Evolutionary conservation across 2,888 invertebrate genomes (phyloP), one percentile per base, ranked within the genome.

Genomic region (Metalampra italica): DNA sequence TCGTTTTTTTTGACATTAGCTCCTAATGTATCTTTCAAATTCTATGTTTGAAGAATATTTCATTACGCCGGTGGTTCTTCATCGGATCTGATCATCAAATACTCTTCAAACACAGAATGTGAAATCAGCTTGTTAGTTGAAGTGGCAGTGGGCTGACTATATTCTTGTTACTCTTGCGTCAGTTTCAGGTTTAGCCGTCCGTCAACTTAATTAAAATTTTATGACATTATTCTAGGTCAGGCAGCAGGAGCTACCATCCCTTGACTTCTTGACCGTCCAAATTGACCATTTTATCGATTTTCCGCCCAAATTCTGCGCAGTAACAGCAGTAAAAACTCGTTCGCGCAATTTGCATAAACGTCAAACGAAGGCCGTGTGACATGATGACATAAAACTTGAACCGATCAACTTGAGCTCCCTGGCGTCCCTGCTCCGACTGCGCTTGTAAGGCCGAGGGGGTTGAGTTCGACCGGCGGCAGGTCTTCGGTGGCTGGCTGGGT

Each of bases 361-460:
- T 70, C 44, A 62, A 64, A 66, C 74, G 78, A 78, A 83, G 82
- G 82, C 67, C 82, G 71, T 57, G 56, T 71, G 74, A 71, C 73
- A 72, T 68, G 74, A 78, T 79, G 81, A 82, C 82, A 82, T 82
- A 81, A 82, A 83, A 71, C 66, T 61, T 47, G 50, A 60, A 62
- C 82, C 78, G 77, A 43, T 29, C 7, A 30, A 34, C 13, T 15
- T 47, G 71, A 62, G 13, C 71, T 52, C 54, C 60, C 53, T 56
- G 53, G 57, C 59, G 15, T 1, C 38, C 22, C 5, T 51, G 55
- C 56, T 44, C 63, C 43, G 47, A 52, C 52, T 54, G 51, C 48
- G 52, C 32, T 37, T 7, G 3, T 29, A 44, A 47, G 47, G 14
- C 38, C 30, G 45, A 45, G 1, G 45, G 12, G 48, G 46, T 49